These are phyloP conservation scores for Salminus brasiliensis DNA, from an alignment of 2,113 vertebrate species.

Conservation along the genomic window DNA sequence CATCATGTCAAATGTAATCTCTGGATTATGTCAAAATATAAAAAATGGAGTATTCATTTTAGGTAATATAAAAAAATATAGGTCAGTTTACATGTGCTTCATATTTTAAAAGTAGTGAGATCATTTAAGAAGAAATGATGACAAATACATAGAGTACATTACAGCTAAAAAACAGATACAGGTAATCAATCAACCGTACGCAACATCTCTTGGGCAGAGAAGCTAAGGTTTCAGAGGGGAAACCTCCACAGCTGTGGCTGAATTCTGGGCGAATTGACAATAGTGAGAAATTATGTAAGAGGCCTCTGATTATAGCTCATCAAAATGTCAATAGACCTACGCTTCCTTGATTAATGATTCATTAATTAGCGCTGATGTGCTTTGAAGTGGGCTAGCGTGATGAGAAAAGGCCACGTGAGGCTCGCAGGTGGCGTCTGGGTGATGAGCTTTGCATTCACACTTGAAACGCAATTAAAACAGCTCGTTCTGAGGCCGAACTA, in stretches of 20 bases:
- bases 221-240: neutral
- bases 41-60: too few relatives aligned
- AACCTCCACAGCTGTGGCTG: constrained; percentile 1
- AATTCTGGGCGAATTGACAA: neutral
- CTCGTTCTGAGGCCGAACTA: neutral
- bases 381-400: constrained; percentile 4
- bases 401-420: neutral
- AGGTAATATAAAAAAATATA: too few relatives aligned
- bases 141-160: too few relatives aligned
- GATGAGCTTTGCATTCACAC: constrained; percentile 19
- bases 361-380: constrained; percentile 30
- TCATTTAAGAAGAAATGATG: too few relatives aligned
- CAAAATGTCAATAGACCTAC: constrained; percentile 2
- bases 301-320: neutral
- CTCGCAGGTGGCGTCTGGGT: constrained; percentile 37
- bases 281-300: neutral
- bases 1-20: too few relatives aligned
- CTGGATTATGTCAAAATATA: too few relatives aligned
- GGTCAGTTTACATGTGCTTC: too few relatives aligned
- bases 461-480: constrained; percentile 35
- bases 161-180: too few relatives aligned
- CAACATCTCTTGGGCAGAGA: too few relatives aligned
- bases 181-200: too few relatives aligned
- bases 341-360: constrained; percentile 4
- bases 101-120: too few relatives aligned